Percentiles rank a stretch among this genome's conserved stretches.
These are phyloP conservation scores for Crotophaga sulcirostris DNA, from an alignment of 2,113 vertebrate species.

Conservation along the genomic window DNA sequence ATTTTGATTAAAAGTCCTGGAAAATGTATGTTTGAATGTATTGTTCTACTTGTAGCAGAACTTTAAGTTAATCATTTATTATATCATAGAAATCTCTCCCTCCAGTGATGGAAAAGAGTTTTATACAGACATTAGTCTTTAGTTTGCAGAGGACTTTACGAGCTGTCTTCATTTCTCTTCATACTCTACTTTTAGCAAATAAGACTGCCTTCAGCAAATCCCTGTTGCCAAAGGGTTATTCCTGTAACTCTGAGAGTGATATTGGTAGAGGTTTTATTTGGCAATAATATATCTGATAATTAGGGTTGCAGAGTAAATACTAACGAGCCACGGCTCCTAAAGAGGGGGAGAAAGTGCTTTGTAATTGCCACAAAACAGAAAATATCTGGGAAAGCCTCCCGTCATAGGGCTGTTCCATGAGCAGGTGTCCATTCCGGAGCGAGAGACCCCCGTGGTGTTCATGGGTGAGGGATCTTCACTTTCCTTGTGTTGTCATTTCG, in stretches of 20 bases:
- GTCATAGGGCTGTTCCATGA: neutral
- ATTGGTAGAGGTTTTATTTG: neutral
- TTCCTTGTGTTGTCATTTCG: slow-evolving; percentile 68
- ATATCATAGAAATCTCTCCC: slow-evolving; percentile 65
- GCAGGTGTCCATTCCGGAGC: slow-evolving; percentile 74
- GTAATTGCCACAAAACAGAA: slow-evolving; percentile 25
- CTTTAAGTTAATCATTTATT: slow-evolving; percentile 72
- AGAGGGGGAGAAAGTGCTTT: neutral
- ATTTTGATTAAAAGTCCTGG: slow-evolving; percentile 75
- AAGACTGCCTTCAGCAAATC: slow-evolving; percentile 31
- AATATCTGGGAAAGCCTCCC: neutral
- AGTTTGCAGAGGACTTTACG: slow-evolving; percentile 73
- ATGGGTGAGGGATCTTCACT: slow-evolving; percentile 64
- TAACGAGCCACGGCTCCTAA: slow-evolving; percentile 43
- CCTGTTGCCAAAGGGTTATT: slow-evolving; percentile 60
- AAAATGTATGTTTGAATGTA: slow-evolving; percentile 77
- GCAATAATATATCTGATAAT: neutral
- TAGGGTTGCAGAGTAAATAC: slow-evolving; percentile 38
- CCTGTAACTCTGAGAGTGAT: neutral
- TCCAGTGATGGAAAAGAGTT: slow-evolving; percentile 63
- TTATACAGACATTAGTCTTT: slow-evolving; percentile 67
- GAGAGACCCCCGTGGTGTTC: slow-evolving; percentile 71
- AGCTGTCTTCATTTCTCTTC: slow-evolving; percentile 23
- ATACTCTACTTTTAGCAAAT: slow-evolving; percentile 46
- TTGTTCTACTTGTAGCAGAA: slow-evolving; percentile 77